Evolutionary conservation across 2,797 vertebrate genomes (phyloP).

Genomic region (Eleutherodactylus coqui): DNA sequence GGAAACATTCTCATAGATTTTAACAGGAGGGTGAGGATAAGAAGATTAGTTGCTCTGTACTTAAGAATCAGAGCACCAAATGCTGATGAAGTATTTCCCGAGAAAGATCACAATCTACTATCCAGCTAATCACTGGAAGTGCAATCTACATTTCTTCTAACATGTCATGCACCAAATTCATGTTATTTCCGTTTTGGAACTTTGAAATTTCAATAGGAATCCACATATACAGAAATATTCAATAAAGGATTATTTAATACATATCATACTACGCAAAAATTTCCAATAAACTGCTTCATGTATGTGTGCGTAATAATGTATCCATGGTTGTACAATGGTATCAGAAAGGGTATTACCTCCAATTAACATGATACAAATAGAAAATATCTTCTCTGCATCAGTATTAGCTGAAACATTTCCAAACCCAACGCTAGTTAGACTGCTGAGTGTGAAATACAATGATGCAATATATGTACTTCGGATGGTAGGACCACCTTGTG

Average conservation of each 20-base stretch:
- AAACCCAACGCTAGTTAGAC: conserved; percentile 97
- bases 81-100: no score
- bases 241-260: no score
- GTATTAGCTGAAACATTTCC: conserved; percentile 98
- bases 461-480: conserved; percentile 94
- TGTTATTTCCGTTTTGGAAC: no score
- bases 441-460: conserved; percentile 97
- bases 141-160: no score
- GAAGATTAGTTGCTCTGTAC: no score
- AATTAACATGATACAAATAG: conserved; percentile 96
- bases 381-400: conserved; percentile 96
- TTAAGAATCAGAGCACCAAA: no score
- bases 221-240: not conserved
- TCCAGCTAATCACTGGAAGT: no score
- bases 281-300: not conserved
- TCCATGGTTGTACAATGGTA: not conserved
- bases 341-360: conserved; percentile 79
- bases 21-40: no score
- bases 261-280: no score
- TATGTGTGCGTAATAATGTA: not conserved
- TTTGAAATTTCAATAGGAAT: not conserved
- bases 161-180: not conserved
- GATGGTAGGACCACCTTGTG: conserved; percentile 84
- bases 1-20: no score
- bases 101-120: no score